Evolutionary conservation across 2,113 vertebrate species (phyloP).

Genomic region (Erinaceus europaeus): DNA sequence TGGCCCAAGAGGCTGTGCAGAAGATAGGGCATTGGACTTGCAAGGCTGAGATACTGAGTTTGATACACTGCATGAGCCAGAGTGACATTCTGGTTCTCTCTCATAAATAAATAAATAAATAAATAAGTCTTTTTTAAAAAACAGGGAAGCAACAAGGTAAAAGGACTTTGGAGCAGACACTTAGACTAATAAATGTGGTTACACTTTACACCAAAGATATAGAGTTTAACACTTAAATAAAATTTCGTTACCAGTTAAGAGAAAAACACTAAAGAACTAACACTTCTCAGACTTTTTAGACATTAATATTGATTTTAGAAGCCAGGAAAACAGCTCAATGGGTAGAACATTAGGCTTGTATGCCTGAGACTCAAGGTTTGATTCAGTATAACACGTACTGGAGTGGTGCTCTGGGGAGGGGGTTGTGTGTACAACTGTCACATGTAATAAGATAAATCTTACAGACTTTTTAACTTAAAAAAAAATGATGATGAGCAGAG

Average conservation of each 20-base stretch:
- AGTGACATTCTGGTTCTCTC: no score
- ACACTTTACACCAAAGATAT: neutral
- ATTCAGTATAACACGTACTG: no score
- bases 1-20: no score
- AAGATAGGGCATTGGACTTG: neutral
- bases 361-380: no score
- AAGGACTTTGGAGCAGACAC: neutral
- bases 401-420: no score
- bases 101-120: no score
- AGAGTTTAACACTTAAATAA: neutral
- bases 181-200: neutral
- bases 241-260: neutral
- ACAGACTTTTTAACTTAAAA: no score
- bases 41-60: neutral
- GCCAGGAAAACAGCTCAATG: neutral
- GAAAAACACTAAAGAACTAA: neutral
- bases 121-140: no score
- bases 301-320: neutral
- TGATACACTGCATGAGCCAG: neutral
- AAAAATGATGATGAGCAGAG: neutral
- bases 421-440: no score
- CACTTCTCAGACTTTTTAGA: neutral
- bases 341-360: no score
- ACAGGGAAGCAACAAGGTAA: neutral
- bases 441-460: no score